These are phyloP conservation scores for Rhagium mordax DNA, from an alignment of 2,888 invertebrate genomes.

Conservation along the genomic window DNA sequence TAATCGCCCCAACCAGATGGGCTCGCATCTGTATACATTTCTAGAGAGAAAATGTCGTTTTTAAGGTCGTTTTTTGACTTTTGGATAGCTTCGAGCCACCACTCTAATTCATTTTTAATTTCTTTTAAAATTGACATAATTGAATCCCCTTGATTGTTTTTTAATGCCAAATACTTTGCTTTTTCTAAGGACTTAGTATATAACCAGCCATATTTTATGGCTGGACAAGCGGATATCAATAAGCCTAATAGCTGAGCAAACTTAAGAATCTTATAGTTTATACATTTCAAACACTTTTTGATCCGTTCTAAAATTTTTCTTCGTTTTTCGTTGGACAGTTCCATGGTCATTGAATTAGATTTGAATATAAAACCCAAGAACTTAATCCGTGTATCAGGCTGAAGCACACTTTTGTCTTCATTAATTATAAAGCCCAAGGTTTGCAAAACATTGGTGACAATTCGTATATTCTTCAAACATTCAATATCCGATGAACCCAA, in stretches of 20 bases:
- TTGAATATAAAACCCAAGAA: background rate
- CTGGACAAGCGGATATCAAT: background rate
- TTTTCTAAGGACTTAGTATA: background rate
- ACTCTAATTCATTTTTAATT: too few relatives aligned
- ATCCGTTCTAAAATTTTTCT: background rate
- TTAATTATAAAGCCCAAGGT: background rate
- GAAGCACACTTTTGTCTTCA: background rate
- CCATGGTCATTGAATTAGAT: background rate
- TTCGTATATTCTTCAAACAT: too few relatives aligned
- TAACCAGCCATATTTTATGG: too few relatives aligned
- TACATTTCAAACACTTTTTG: background rate
- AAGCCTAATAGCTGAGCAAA: background rate
- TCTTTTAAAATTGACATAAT: too few relatives aligned
- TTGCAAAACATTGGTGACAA: background rate
- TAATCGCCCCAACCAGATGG: background rate
- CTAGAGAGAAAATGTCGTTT: background rate
- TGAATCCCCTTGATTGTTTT: background rate
- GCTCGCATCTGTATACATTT: background rate
- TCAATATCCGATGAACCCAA: too few relatives aligned
- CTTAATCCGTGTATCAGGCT: background rate
- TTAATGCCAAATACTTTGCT: background rate
- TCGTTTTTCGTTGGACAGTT: background rate
- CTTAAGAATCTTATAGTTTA: background rate
- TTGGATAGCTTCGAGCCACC: too few relatives aligned
- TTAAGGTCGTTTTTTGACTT: too few relatives aligned